Percentiles rank a stretch among this genome's conserved stretches.
These are phyloP conservation scores for Donacobius atricapilla DNA, from an alignment of 2,113 vertebrate genomes.

Conservation along the genomic window DNA sequence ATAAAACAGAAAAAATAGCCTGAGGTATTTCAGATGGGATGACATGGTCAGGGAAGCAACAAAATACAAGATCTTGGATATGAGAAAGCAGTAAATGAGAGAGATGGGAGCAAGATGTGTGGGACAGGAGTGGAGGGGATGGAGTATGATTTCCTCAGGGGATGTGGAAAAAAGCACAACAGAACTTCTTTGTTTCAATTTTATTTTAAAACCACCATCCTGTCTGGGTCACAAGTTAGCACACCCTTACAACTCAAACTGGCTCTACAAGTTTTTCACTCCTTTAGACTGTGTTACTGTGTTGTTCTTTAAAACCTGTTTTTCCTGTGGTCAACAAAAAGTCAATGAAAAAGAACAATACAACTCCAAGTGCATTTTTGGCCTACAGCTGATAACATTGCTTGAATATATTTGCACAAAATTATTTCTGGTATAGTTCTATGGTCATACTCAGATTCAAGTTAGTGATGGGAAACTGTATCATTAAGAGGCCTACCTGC, in stretches of 20 bases:
- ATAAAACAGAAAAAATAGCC: neutral
- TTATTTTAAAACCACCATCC: constrained; percentile 9
- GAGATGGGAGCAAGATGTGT: neutral
- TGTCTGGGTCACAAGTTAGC: constrained; percentile 34
- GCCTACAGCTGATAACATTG: neutral
- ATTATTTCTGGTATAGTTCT: neutral
- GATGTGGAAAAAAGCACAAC: neutral
- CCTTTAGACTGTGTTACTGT: neutral
- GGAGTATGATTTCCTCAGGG: neutral
- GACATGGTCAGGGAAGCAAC: neutral
- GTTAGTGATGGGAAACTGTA: neutral
- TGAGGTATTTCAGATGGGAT: neutral
- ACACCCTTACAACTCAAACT: constrained; percentile 37
- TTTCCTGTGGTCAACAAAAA: constrained; percentile 61
- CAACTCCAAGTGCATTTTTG: constrained; percentile 26
- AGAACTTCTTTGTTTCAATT: constrained; percentile 29
- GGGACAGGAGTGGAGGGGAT: neutral
- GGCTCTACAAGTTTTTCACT: constrained; percentile 50
- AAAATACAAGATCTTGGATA: neutral
- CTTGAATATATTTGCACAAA: constrained; percentile 15
- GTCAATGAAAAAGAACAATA: constrained; percentile 57
- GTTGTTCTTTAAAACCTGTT: constrained; percentile 57
- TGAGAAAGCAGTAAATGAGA: neutral
- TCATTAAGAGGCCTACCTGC: neutral
- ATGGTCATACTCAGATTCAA: neutral